Percentiles rank a stretch among this genome's conserved stretches.
Conservation (phyloP, 2,888 invertebrate species). For the Volucella inanis region DNA sequence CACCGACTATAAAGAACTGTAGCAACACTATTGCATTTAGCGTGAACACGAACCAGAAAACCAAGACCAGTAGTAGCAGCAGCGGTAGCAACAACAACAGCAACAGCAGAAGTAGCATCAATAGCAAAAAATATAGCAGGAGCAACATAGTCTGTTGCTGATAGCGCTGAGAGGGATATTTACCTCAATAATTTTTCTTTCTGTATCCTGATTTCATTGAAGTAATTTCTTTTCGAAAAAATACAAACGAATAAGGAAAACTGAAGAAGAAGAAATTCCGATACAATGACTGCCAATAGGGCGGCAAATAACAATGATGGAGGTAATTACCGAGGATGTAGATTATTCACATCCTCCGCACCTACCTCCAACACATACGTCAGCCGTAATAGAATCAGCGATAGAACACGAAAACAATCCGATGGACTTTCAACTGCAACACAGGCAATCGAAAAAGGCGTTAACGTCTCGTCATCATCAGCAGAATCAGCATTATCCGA, state of each 20-base stretch:
- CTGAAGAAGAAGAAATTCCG: conserved; percentile 66
- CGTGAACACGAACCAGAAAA: conserved; percentile 67
- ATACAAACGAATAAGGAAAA: conserved; percentile 44
- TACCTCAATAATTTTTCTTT: conserved; percentile 53
- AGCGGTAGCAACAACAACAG: too few species aligned
- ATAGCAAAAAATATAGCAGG: conserved; percentile 3
- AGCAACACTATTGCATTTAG: conserved; percentile 75
- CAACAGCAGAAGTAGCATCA: too few species aligned
- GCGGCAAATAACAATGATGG: conserved; percentile 72
- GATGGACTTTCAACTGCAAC: conserved; percentile 43
- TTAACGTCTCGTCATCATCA: conserved; percentile 25
- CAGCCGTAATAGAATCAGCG: conserved; percentile 68
- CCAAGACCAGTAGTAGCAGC: conserved; percentile 27
- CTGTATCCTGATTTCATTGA: conserved; percentile 63
- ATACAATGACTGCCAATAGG: conserved; percentile 76
- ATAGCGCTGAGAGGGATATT: conserved; percentile 60
- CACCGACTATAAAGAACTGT: conserved; percentile 75
- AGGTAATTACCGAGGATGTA: conserved; percentile 65
- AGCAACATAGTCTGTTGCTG: conserved; percentile 50
- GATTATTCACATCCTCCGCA: conserved; percentile 21
- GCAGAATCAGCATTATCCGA: conserved; percentile 26
- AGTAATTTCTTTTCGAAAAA: conserved; percentile 39
- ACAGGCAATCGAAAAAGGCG: conserved; percentile 8
- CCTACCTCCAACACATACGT: conserved; percentile 35
- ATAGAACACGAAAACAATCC: conserved; percentile 59